Conservation (phyloP, 2,113 vertebrate species). For the Natator depressus region DNA sequence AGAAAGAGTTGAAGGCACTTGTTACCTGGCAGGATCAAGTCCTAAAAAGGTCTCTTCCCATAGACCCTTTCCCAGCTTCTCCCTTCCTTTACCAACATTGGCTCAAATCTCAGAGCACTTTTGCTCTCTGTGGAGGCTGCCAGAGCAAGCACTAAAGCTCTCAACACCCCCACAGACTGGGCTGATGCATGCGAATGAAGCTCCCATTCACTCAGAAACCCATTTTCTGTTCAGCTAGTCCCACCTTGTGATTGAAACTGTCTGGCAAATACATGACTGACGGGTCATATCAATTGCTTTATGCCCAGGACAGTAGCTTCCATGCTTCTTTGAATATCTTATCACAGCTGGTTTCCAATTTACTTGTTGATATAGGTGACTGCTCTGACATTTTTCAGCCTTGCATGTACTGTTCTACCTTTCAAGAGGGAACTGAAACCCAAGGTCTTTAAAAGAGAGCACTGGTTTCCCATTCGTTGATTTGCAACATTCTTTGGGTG, state of each 20-base stretch:
- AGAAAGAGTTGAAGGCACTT: not conserved
- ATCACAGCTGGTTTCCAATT: slow-evolving; percentile 37
- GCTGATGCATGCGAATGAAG: slow-evolving; percentile 26
- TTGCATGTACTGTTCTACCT: slow-evolving; percentile 22
- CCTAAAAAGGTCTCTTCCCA: not conserved
- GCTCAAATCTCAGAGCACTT: not conserved
- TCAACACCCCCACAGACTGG: not conserved
- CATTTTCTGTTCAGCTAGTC: slow-evolving; percentile 14
- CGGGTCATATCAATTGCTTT: not conserved
- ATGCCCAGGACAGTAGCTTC: not conserved
- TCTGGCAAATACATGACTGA: not conserved
- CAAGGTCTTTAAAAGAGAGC: slow-evolving; percentile 54
- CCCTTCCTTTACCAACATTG: not conserved
- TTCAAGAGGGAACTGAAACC: slow-evolving; percentile 69
- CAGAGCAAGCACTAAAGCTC: not conserved
- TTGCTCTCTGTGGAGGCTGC: slow-evolving; percentile 35
- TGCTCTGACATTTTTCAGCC: slow-evolving; percentile 63
- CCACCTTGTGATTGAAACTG: slow-evolving; percentile 14
- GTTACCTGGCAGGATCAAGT: not conserved
- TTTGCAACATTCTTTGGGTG: slow-evolving; percentile 10
- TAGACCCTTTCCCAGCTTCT: fast-evolving
- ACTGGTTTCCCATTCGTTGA: slow-evolving; percentile 40
- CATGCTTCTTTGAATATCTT: slow-evolving; percentile 23
- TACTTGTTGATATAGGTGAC: slow-evolving; percentile 30
- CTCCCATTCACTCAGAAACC: slow-evolving; percentile 22